These are phyloP conservation scores for Digitonthophagus gazella DNA, from an alignment of 2,888 invertebrate species.

Conservation along the genomic window DNA sequence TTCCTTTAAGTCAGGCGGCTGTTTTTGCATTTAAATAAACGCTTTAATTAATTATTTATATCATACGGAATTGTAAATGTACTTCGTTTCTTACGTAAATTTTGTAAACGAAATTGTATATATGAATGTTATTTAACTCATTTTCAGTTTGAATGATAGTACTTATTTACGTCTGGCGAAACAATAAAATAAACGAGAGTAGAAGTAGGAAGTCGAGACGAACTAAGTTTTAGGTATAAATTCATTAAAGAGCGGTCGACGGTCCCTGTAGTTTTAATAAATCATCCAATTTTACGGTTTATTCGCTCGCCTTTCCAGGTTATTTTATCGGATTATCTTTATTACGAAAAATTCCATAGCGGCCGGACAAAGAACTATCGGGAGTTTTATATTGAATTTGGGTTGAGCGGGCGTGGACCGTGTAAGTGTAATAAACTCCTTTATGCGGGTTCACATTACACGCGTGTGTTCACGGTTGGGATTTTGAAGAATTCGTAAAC, in stretches of 20 bases:
- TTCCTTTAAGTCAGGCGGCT: too few relatives aligned
- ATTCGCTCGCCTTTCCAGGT: not conserved
- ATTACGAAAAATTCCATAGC: not conserved
- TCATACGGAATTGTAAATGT: too few relatives aligned
- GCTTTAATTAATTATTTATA: too few relatives aligned
- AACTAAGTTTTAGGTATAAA: too few relatives aligned
- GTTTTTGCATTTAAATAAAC: too few relatives aligned
- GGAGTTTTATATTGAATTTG: not conserved
- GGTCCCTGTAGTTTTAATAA: not conserved
- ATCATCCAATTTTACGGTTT: not conserved
- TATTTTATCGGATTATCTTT: not conserved
- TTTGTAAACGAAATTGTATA: too few relatives aligned
- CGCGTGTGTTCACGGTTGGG: not conserved
- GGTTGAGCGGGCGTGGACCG: not conserved
- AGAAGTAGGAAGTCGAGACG: too few relatives aligned
- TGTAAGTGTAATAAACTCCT: not conserved
- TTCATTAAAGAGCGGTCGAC: not conserved
- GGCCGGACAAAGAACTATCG: not conserved
- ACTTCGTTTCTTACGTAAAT: too few relatives aligned
- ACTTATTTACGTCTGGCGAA: too few relatives aligned
- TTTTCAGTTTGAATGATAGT: too few relatives aligned
- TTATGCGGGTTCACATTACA: not conserved
- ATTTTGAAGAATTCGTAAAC: constrained; percentile 6
- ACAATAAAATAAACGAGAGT: too few relatives aligned
- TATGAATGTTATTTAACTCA: too few relatives aligned